Evolutionary conservation across 1,140 invertebrate genomes (phyloP).

Genomic region (Tetramorium parvispinum): DNA sequence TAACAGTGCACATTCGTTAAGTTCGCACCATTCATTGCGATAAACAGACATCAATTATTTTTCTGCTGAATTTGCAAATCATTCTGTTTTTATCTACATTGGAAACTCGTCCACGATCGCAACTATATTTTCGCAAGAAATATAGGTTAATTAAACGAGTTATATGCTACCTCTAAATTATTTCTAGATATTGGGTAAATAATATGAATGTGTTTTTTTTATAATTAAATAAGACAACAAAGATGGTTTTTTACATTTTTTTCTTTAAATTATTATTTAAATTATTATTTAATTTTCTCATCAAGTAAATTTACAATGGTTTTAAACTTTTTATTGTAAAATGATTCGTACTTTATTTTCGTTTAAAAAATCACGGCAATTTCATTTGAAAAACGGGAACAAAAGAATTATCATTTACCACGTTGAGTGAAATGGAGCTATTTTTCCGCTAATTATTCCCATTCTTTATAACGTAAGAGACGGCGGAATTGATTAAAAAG

Average conservation of each 20-base stretch:
- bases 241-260: neutral
- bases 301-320: neutral
- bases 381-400: neutral
- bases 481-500: conserved; percentile 4
- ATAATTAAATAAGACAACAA: neutral
- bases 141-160: neutral
- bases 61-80: neutral
- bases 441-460: neutral
- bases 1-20: conserved; percentile 25
- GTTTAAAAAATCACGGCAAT: neutral
- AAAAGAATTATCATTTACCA: neutral
- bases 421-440: conserved; percentile 4
- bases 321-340: neutral
- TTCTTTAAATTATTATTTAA: too few relatives aligned
- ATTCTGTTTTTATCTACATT: conserved; percentile 16
- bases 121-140: neutral
- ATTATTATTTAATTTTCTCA: neutral
- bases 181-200: neutral
- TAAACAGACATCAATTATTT: conserved; percentile 42
- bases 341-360: neutral
- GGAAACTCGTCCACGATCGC: neutral
- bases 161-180: neutral
- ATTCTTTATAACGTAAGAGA: neutral
- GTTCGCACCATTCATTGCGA: neutral
- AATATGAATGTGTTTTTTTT: neutral